Conservation (phyloP, 53 echinoderm and acorn worm genomes). For the Echinarachnius parma region DNA sequence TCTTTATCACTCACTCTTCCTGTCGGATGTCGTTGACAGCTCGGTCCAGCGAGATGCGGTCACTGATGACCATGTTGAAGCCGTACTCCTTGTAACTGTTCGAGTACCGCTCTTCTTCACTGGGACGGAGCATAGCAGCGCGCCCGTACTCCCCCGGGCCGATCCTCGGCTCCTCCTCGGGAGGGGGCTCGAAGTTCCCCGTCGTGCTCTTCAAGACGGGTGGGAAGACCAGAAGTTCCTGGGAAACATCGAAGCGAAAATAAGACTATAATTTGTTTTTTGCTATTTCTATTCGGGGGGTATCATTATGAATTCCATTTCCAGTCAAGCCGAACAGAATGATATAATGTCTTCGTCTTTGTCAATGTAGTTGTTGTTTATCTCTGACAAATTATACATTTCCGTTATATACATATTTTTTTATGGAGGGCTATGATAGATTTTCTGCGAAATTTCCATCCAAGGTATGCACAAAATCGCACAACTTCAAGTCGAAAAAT, state of each 20-base stretch:
- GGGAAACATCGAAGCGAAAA: neutral
- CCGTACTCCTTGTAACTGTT: constrained; percentile 82
- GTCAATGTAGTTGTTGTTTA: no score
- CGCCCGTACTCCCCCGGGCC: constrained; percentile 84
- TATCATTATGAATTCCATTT: no score
- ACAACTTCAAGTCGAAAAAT: no score
- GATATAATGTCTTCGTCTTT: no score
- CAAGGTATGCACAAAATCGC: no score
- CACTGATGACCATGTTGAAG: constrained; percentile 95
- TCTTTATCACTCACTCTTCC: constrained; percentile 67
- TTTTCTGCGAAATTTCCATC: no score
- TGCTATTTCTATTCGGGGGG: no score
- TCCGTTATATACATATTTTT: no score
- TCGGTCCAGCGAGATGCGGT: constrained; percentile 81
- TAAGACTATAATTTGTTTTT: no score
- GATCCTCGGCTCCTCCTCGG: constrained; percentile 38
- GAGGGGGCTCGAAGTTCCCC: constrained; percentile 79
- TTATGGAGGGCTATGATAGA: no score
- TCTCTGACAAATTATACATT: no score
- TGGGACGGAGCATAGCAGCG: constrained; percentile 48
- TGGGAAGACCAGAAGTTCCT: constrained; percentile 26
- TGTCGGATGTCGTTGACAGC: constrained; percentile 83
- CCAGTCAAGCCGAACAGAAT: no score
- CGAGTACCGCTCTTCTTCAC: constrained; percentile 55
- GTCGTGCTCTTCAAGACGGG: constrained; percentile 55